Evolutionary conservation across 1,140 invertebrate species (phyloP).

Genomic region (Bradysia coprophila): DNA sequence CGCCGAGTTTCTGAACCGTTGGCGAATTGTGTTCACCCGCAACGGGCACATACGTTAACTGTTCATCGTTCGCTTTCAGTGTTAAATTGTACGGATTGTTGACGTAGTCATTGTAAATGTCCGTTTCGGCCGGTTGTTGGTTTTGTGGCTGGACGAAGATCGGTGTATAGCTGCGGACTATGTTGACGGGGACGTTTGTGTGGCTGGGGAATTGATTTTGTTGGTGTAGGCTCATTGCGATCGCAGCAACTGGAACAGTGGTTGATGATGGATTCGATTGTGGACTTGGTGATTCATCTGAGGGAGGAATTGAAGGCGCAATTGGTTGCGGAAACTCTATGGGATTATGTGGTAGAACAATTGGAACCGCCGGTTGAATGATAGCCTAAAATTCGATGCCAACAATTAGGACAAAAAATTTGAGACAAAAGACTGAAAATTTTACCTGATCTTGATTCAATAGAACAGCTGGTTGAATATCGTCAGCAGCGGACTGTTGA

Average conservation of each 20-base stretch:
- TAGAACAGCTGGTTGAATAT: too few species aligned
- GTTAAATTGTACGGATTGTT: conserved; percentile 28
- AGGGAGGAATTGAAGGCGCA: background rate
- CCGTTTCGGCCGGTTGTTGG: conserved; percentile 4
- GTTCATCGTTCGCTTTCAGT: conserved; percentile 4
- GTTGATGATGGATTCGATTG: background rate
- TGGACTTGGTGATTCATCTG: background rate
- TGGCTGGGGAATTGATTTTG: conserved; percentile 17
- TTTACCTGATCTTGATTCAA: too few species aligned
- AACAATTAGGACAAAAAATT: too few species aligned
- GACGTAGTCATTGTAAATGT: conserved; percentile 27
- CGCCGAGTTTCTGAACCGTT: conserved; percentile 12
- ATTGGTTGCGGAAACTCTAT: background rate
- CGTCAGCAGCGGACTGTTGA: too few species aligned
- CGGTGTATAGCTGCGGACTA: conserved; percentile 20
- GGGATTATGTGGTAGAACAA: too few species aligned
- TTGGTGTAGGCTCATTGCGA: conserved; percentile 15
- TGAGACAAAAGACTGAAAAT: too few species aligned
- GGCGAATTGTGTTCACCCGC: conserved; percentile 10
- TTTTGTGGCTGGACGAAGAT: conserved; percentile 9
- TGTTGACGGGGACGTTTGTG: conserved; percentile 12
- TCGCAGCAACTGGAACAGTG: conserved; percentile 6
- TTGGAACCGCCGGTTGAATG: too few species aligned
- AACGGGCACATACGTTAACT: background rate
- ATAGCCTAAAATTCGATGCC: too few species aligned